Conservation (phyloP, 2,113 vertebrate genomes). For the Melanerpes formicivorus region DNA sequence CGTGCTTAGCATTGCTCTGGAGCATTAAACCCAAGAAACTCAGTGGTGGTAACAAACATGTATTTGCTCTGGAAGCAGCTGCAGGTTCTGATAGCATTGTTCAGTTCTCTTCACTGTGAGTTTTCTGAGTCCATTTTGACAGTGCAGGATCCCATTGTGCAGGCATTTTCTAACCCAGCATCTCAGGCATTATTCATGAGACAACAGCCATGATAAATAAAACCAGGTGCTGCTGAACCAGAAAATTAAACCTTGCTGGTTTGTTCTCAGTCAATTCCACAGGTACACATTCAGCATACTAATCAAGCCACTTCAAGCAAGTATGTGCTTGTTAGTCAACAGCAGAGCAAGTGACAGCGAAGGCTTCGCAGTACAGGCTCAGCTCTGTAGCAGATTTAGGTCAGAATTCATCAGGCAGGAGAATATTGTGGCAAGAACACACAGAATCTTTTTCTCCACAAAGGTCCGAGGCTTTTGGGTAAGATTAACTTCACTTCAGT, state of each 20-base stretch:
- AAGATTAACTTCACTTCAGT: neutral
- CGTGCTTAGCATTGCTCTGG: neutral
- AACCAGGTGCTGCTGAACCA: neutral
- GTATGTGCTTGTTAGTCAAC: neutral
- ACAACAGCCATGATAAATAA: neutral
- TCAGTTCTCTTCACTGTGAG: neutral
- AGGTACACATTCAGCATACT: neutral
- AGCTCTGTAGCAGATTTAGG: neutral
- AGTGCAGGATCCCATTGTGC: neutral
- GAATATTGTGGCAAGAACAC: neutral
- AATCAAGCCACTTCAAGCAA: neutral
- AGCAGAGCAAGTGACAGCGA: neutral
- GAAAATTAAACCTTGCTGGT: constrained; percentile 7
- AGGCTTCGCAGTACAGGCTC: neutral
- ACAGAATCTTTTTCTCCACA: neutral
- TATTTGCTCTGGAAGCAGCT: neutral
- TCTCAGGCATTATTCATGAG: neutral
- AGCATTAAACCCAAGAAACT: neutral
- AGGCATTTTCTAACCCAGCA: neutral
- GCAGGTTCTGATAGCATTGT: neutral
- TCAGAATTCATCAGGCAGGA: neutral
- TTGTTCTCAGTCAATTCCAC: neutral
- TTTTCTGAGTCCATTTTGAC: neutral
- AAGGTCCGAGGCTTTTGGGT: neutral
- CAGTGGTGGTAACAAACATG: fast-evolving